Evolutionary conservation across 2,888 invertebrate genomes (phyloP), one percentile per base, ranked within the genome.

Genomic region (Lasius platythorax): DNA sequence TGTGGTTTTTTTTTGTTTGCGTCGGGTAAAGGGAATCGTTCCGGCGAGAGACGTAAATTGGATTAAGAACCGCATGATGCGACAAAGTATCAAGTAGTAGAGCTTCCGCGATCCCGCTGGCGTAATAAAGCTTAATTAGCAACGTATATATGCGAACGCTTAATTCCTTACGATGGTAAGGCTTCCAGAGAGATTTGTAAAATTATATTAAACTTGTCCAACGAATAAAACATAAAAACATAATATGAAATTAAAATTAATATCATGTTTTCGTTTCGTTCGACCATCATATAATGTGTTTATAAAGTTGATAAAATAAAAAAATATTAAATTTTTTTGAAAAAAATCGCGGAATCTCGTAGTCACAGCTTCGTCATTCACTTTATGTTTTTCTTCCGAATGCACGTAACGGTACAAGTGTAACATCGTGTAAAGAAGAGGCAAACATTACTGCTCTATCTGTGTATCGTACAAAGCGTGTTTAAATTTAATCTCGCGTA

Each of bases 401-500:
- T 76, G 70, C 53, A 56, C n/a, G 12, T 78, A 78, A 78, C 72
- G 78, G 78, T 70, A 76, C 76, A 28, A 15, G 8, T 70, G 70
- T 78, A 78, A 78, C 50, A 76, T 9, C 50, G 72, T 40, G 78
- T 40, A 40, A 78, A 78, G n/a, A 78, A 56, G 12, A 76, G 68
- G 53, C 15, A 28, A 76, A 78, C 18, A 40, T 68, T 23, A 68
- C 46, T 23, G 33, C 8, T 50, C 66, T 15, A 40, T 76, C 28
- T 68, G 23, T 67, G n/a, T 67, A 15, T 70, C 40, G 56, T 56
- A 40, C 40, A 70, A 78, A 78, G 76, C 76, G 28, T 40, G 37
- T 56, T 78, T 78, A 56, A 78, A 78, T 78, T 68, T 56, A 78
- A 78, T 78, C 78, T 70, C 53, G 53, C 56, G 30, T 72, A 40